Base-by-base conservation (phyloP, 1,140 invertebrate species). In the Cotesia chilonis region DNA sequence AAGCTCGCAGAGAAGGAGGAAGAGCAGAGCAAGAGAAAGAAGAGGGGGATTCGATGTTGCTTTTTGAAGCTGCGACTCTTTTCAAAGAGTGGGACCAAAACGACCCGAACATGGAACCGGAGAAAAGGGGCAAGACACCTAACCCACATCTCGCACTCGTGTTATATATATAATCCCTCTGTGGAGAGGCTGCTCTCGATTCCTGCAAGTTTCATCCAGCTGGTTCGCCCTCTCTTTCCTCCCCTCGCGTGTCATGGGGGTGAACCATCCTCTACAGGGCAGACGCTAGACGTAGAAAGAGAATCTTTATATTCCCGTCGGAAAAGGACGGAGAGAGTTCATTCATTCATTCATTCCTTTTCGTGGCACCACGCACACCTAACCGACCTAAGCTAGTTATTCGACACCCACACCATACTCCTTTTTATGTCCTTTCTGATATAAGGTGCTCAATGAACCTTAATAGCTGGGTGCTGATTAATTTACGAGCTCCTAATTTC, bases 111-210 rank as follows among this genome's bases (percentile, higher is more conserved):
- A 17, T 17, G 17, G 17, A 17, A 17, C 28, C 28, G 28, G 28
- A 28, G 28, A 28, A 28, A 28, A 28, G 28, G 28, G 28, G 28
- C 28, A 28, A 28, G 28, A 28, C 28, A 28, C 28, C 28, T 28
- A 28, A 83, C 81, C 80, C 81, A 84, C 82, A 84, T 83, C 82
- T 79, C 83, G 78, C 74, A 78, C 5, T 12, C 35, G 4, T 20
- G 20, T 9, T 7, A 59, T 5, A 38, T 61, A 12, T 80, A 83
- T 80, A 83, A 80, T 84, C 82, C 17, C 17, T 17, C 17, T 17
- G 17, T 17, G 17, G 17, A 17, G 17, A 17, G 17, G 17, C 17
- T 17, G 28, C 28, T 28, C 28, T 28, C 1, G 28, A 28, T 28
- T 28, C 28, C 28, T 28, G 28, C 28, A 28, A 28, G 28, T 28